A percentile compares a stretch with the other conserved stretches of the same genome.
Conservation (phyloP, 92 coral and sea anemone species). For the Epizoanthus rinbou region DNA sequence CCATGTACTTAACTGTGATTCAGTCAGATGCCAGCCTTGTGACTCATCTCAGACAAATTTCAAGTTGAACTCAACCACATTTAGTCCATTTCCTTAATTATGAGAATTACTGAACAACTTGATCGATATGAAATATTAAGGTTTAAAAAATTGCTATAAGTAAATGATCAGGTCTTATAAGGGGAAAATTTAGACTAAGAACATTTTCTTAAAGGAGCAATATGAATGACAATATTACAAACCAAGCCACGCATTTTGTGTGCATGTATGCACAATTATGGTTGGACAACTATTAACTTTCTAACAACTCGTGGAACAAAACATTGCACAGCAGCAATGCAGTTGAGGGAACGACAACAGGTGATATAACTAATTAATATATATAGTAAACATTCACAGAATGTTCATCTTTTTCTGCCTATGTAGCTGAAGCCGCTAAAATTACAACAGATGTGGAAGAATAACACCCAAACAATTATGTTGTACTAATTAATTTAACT, state of each 20-base stretch:
- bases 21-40: constrained; percentile 31
- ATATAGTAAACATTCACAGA: too few species aligned
- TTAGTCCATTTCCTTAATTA: background rate
- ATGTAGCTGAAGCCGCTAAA: too few species aligned
- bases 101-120: background rate
- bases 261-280: too few species aligned
- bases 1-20: background rate
- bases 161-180: background rate
- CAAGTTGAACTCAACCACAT: constrained; percentile 19
- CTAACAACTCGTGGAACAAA: too few species aligned
- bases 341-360: too few species aligned
- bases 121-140: background rate
- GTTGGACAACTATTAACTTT: too few species aligned
- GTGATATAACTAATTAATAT: too few species aligned
- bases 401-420: too few species aligned
- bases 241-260: too few species aligned
- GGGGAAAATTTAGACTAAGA: background rate
- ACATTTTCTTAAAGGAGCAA: background rate
- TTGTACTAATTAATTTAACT: background rate
- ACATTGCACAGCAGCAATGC: too few species aligned
- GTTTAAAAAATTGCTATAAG: background rate
- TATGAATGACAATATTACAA: too few species aligned
- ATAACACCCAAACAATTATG: background rate
- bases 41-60: constrained; percentile 8
- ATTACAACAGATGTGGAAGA: background rate